These are phyloP conservation scores for Oryzias javanicus DNA, from an alignment of 2,113 vertebrate genomes.

Conservation along the genomic window DNA sequence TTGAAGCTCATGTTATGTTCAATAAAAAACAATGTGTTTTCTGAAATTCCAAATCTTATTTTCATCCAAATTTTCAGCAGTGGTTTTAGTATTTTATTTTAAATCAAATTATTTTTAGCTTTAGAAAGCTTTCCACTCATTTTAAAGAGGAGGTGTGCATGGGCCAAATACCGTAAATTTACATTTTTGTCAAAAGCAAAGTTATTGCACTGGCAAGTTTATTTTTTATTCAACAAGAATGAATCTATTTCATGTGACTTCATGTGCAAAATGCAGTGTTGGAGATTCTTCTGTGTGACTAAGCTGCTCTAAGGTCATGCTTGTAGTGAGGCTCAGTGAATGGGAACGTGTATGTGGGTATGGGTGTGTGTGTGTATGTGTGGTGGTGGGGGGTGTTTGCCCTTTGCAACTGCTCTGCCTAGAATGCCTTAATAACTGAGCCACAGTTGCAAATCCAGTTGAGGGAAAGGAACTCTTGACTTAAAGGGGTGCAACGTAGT, in stretches of 20 bases:
- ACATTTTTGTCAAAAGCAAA: constrained; percentile 49
- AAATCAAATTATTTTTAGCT: too few species aligned
- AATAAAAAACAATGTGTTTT: too few species aligned
- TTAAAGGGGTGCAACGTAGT: too few species aligned
- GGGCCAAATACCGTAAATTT: constrained; percentile 16
- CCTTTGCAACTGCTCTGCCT: neutral
- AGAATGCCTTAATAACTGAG: constrained; percentile 5
- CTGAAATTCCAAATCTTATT: too few species aligned
- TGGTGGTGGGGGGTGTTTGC: neutral
- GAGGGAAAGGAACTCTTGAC: too few species aligned
- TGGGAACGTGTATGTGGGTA: neutral
- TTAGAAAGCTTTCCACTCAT: too few species aligned
- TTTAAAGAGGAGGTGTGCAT: constrained; percentile 7
- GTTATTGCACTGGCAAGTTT: constrained; percentile 29
- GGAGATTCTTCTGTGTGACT: neutral
- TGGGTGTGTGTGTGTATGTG: neutral
- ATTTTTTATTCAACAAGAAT: neutral
- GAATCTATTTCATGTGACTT: neutral
- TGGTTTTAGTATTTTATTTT: too few species aligned
- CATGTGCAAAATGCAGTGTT: constrained; percentile 1
- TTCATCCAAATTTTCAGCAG: too few species aligned
- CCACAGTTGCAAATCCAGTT: too few species aligned
- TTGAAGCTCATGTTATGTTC: too few species aligned
- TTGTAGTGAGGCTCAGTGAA: constrained; percentile 1
- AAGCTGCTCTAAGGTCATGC: neutral